Base-by-base conservation (phyloP, 2,888 invertebrate genomes). In the Aricia artaxerxes region DNA sequence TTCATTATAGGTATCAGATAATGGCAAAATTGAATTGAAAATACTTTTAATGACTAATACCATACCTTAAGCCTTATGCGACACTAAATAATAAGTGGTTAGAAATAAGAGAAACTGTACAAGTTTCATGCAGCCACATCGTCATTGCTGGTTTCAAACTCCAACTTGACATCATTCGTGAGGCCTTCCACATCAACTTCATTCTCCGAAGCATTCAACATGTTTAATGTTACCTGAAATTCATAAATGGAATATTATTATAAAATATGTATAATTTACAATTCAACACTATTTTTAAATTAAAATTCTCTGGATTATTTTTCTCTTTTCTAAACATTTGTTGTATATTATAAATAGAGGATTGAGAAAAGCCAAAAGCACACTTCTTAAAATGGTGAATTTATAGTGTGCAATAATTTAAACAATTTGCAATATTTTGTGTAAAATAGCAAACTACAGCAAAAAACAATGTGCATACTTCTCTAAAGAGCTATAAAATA, bases 131-230 rank as follows among this genome's bases (percentile, higher is more conserved):
- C 95, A 82, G 96, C 95, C 87, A 97, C 97, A 88, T 97, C 97
- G 85, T 97, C 97, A 77, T 95, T 96, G 9, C 95, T 92, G 0
- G 96, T 96, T 83, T 97, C 97, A 88, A 97, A 98, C 87, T 98
- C 97, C 82, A 98, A 92, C 89, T 98, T 98, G 16, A 97, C 97
- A 85, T 97, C 96, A 83, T 97, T 96, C 80, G 95, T 96, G 83
- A 98, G 93, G 73, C 97, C 97, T 88, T 98, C 97, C 9, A 98
- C 98, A 88, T 98, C 98, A 0, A 98, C 98, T 89, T 98, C 98
- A 80, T 97, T 97, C 88, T 98, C 98, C 0, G 97, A 96, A 0
- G 98, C 98, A 89, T 99, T 99, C 80, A 99, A 94, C 96, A 98
- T 98, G 87, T 99, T 99, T 53, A 99, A 93, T 0, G 98, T 98